Evolutionary conservation across 2,113 vertebrate species (phyloP).

Genomic region (Nematolebias whitei): DNA sequence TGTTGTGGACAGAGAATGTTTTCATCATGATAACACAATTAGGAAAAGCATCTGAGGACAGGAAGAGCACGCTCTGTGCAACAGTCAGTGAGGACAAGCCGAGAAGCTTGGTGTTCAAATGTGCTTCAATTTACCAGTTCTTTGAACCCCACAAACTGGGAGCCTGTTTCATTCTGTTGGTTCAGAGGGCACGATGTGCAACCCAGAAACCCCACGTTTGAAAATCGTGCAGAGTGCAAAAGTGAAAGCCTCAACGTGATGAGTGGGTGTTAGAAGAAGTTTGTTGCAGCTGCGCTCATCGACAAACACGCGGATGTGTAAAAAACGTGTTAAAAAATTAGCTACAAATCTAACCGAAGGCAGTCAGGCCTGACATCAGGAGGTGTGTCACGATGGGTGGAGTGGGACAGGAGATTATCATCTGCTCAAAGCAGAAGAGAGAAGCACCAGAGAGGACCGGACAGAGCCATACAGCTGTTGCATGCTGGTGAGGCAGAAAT

Average conservation of each 20-base stretch:
- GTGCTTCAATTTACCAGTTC: constrained; percentile 29
- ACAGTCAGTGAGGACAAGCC: constrained; percentile 36
- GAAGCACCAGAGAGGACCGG: constrained; percentile 37
- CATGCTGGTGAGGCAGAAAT: constrained; percentile 62
- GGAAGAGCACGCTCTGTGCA: constrained; percentile 40
- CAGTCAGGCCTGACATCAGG: constrained; percentile 57
- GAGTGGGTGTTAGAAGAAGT: constrained; percentile 53
- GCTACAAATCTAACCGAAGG: constrained; percentile 42
- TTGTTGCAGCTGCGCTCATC: constrained; percentile 24
- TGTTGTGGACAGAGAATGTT: constrained; percentile 58
- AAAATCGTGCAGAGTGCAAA: constrained; percentile 23
- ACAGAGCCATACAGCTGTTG: constrained; percentile 7
- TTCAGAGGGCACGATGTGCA: constrained; percentile 33
- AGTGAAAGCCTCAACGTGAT: constrained; percentile 47
- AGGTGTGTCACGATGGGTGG: constrained; percentile 53
- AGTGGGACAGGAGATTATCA: constrained; percentile 53
- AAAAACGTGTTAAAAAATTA: constrained; percentile 10
- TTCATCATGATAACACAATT: constrained; percentile 69
- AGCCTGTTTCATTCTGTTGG: constrained; percentile 35
- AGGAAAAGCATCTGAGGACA: constrained; percentile 50
- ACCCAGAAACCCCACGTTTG: constrained; percentile 41
- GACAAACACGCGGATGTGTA: constrained; percentile 1
- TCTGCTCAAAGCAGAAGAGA: constrained; percentile 42
- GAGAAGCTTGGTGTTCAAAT: constrained; percentile 6
- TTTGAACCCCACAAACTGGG: constrained; percentile 12